Evolutionary conservation across 2,797 vertebrate genomes (phyloP).

Genomic region (Melanotaenia nigrans): DNA sequence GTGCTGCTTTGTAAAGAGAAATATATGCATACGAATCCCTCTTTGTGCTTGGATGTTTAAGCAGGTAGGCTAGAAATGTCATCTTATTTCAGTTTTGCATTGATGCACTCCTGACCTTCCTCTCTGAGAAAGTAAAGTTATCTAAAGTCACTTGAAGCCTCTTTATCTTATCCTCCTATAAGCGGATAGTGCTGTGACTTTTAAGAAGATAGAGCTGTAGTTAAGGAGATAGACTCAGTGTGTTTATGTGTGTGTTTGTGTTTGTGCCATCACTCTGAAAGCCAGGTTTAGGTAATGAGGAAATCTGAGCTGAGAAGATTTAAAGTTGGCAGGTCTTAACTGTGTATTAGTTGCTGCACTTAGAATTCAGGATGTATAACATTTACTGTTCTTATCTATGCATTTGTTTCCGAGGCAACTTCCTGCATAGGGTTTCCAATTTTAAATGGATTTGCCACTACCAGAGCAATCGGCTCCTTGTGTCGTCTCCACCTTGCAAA

Average conservation of each 20-base stretch:
- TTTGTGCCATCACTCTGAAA: conserved; percentile 26
- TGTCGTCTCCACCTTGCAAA: conserved; percentile 5
- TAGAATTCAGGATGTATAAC: conserved; percentile 6
- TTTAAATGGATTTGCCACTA: conserved; percentile 46
- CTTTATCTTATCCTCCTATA: conserved; percentile 39
- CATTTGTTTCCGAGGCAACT: conserved; percentile 15
- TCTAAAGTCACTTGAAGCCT: conserved; percentile 33
- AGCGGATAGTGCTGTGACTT: conserved; percentile 29
- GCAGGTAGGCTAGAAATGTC: conserved; percentile 17
- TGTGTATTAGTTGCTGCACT: conserved; percentile 8
- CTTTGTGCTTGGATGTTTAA: conserved; percentile 19
- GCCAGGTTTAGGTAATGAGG: conserved; percentile 13
- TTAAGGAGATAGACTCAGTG: conserved; percentile 45
- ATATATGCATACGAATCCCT: neutral
- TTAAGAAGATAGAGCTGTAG: conserved; percentile 55
- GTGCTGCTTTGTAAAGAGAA: neutral
- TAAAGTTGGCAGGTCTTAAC: conserved; percentile 31
- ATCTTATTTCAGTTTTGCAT: conserved; percentile 30
- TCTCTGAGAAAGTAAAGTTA: conserved; percentile 46
- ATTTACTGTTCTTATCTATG: conserved; percentile 4
- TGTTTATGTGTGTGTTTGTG: conserved; percentile 42
- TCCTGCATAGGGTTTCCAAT: conserved; percentile 28
- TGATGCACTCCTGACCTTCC: conserved; percentile 20
- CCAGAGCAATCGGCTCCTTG: conserved; percentile 1
- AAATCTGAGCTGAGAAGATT: conserved; percentile 30